A percentile compares a stretch with the other conserved stretches of the same genome.
These are phyloP conservation scores for Bungarus multicinctus DNA, from an alignment of 2,113 vertebrate species.

Conservation along the genomic window DNA sequence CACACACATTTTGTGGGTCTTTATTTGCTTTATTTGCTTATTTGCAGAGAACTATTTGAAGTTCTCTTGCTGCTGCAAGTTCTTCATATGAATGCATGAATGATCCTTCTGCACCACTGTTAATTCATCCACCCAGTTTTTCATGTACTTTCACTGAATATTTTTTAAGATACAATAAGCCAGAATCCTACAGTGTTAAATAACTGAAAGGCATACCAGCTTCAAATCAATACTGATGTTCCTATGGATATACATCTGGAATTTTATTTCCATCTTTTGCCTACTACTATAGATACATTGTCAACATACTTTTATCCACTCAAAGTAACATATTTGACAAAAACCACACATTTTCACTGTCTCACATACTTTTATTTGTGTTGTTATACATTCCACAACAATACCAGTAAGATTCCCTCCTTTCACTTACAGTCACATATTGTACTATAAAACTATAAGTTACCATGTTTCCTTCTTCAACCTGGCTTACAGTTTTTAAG, in stretches of 20 bases:
- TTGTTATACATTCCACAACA: neutral
- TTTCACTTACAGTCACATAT: neutral
- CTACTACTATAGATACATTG: neutral
- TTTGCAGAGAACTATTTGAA: neutral
- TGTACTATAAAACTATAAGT: neutral
- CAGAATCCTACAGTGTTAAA: neutral
- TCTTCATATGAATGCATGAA: neutral
- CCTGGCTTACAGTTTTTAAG: neutral
- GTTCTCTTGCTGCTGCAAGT: neutral
- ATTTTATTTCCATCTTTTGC: slow-evolving; percentile 1
- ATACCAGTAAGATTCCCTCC: neutral
- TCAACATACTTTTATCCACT: neutral
- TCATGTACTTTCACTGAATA: neutral
- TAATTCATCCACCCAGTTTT: neutral
- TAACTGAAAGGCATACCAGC: neutral
- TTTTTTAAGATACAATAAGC: neutral
- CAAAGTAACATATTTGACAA: neutral
- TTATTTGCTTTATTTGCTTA: neutral
- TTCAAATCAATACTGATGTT: neutral
- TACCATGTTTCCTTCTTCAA: neutral
- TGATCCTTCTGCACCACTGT: neutral
- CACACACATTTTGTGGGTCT: too few species aligned
- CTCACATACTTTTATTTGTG: neutral
- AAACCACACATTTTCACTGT: neutral
- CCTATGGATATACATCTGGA: neutral